Percentiles rank a stretch among this genome's conserved stretches.
phyloP scores from a whole-genome alignment of 2,797 vertebrate genomes.

The Brachyalestes nurse region DNA sequence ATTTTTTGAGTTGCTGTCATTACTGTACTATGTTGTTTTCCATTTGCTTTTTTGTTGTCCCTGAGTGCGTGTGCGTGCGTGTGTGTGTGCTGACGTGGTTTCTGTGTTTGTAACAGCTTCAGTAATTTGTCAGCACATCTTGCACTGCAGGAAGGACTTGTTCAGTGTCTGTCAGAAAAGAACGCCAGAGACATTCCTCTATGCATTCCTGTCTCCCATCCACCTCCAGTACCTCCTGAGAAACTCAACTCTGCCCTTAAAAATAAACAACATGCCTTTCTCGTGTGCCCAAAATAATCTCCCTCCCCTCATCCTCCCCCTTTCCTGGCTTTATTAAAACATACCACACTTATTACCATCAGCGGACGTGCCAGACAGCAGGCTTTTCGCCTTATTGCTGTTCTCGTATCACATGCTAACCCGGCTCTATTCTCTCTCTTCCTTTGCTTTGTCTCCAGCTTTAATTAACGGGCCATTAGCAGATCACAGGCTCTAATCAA shows the following conservation, averaged over 20 bases:
- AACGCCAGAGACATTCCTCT: conserved; percentile 15
- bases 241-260: not conserved
- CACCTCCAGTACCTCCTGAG: not conserved
- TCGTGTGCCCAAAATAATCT: not conserved
- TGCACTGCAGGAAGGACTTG: not conserved
- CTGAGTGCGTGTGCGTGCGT: not conserved
- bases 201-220: not conserved
- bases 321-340: conserved; percentile 30
- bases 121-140: conserved; percentile 4
- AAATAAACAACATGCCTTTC: not conserved
- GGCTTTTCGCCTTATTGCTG: not conserved
- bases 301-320: not conserved
- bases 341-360: conserved; percentile 12
- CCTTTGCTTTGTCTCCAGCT: not conserved
- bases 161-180: not conserved
- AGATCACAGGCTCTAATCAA: conserved; percentile 1
- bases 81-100: not conserved
- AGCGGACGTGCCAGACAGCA: not conserved
- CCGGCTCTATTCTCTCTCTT: not conserved
- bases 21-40: too few relatives aligned
- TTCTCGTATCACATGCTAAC: too few relatives aligned
- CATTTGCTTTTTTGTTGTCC: too few relatives aligned
- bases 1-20: too few relatives aligned
- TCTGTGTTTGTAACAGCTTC: not conserved
- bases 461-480: conserved; percentile 18